Evolutionary conservation across 2,797 vertebrate species (phyloP).

Genomic region (Holocentrus rufus): DNA sequence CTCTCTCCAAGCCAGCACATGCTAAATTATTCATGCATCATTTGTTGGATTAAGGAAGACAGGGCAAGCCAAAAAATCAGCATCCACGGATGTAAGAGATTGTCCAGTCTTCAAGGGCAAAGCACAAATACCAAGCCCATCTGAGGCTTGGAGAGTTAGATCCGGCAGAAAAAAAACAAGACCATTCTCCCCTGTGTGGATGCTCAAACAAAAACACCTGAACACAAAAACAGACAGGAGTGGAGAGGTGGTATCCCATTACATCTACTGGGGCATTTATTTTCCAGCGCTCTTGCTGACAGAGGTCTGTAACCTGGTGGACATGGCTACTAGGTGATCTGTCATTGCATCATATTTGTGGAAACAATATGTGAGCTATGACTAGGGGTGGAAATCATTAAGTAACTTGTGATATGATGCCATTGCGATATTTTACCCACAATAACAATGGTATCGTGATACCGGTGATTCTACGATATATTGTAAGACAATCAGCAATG

Average conservation of each 20-base stretch:
- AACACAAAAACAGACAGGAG: constrained; percentile 47
- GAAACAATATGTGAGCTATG: neutral
- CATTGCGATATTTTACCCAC: too few species aligned
- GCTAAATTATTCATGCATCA: constrained; percentile 79
- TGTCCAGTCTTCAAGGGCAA: constrained; percentile 34
- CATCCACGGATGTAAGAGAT: constrained; percentile 49
- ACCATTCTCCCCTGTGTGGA: constrained; percentile 60
- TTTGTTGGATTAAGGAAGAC: constrained; percentile 72
- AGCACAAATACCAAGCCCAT: neutral
- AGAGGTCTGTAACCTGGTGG: constrained; percentile 25
- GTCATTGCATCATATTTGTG: constrained; percentile 7
- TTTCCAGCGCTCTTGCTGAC: constrained; percentile 20
- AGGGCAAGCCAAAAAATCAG: constrained; percentile 55
- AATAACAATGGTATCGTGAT: too few species aligned
- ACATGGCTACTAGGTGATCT: neutral
- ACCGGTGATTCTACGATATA: too few species aligned
- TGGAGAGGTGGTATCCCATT: constrained; percentile 65
- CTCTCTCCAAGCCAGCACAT: constrained; percentile 58
- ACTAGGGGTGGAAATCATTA: too few species aligned
- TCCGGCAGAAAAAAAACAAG: constrained; percentile 47
- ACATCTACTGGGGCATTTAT: constrained; percentile 39
- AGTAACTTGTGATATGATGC: too few species aligned
- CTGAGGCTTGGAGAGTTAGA: constrained; percentile 36
- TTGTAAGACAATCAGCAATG: too few species aligned
- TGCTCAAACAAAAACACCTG: constrained; percentile 57